A percentile compares a stretch with the other conserved stretches of the same genome.
Conservation (phyloP, 2,888 invertebrate genomes). For the Shargacucullia verbasci region DNA sequence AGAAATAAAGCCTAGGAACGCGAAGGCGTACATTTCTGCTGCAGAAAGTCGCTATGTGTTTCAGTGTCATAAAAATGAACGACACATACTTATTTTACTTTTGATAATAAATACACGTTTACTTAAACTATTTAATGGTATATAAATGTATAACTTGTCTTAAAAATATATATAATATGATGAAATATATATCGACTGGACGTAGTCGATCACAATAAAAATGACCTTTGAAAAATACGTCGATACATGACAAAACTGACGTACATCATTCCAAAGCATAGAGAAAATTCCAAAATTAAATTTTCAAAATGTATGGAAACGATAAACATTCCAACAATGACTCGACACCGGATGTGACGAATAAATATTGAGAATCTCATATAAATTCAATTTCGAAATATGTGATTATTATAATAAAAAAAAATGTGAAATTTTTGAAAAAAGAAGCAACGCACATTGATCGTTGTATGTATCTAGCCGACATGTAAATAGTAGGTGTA, state of each 20-base stretch:
- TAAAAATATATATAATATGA: no score
- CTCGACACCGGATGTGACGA: conserved; percentile 59
- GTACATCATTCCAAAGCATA: conserved; percentile 52
- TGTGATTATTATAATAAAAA: conserved; percentile 45
- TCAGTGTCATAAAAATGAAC: no score
- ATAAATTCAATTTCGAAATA: conserved; percentile 37
- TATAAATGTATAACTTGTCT: no score
- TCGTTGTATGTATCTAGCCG: conserved; percentile 61
- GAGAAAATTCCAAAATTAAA: conserved; percentile 30
- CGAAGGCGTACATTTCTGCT: no score
- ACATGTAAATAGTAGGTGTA: conserved; percentile 80
- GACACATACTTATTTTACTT: no score
- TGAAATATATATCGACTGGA: no score
- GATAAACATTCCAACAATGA: conserved; percentile 69
- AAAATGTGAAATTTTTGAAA: conserved; percentile 31
- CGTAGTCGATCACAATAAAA: no score
- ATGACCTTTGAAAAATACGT: not conserved
- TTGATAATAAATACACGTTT: no score
- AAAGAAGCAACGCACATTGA: conserved; percentile 55
- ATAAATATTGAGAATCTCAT: conserved; percentile 75
- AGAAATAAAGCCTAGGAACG: no score
- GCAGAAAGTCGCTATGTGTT: no score
- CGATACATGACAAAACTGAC: conserved; percentile 2
- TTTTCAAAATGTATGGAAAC: conserved; percentile 29
- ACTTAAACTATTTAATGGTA: no score